These are phyloP conservation scores for Hippocampus comes DNA, from an alignment of 2,113 vertebrate species.

Conservation along the genomic window DNA sequence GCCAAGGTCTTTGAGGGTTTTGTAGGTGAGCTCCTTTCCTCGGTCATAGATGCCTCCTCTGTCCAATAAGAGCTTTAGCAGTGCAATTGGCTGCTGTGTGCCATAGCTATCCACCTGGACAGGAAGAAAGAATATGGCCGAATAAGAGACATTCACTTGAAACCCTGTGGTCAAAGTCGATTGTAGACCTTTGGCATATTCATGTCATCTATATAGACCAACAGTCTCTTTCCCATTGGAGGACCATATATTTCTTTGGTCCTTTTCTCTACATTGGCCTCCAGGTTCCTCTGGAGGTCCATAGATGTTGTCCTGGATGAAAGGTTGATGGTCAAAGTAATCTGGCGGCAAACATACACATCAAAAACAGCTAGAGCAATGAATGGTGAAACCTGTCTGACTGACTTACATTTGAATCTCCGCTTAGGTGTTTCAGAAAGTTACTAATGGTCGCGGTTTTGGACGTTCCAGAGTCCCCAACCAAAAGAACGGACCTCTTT, in stretches of 20 bases:
- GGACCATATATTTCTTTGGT: slow-evolving; percentile 90
- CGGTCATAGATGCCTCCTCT: slow-evolving; percentile 87
- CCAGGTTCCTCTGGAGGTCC: slow-evolving; percentile 91
- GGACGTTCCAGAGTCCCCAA: slow-evolving; percentile 93
- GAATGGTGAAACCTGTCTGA: neutral
- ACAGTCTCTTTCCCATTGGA: slow-evolving; percentile 85
- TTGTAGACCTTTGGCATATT: slow-evolving; percentile 89
- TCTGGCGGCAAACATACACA: slow-evolving; percentile 65
- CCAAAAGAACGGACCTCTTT: slow-evolving; percentile 84
- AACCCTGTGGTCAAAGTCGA: neutral
- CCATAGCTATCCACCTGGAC: slow-evolving; percentile 89
- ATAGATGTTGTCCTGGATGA: slow-evolving; percentile 94
- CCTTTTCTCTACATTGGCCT: slow-evolving; percentile 90
- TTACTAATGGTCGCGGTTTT: slow-evolving; percentile 93
- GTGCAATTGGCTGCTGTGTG: slow-evolving; percentile 92
- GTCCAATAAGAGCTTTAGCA: slow-evolving; percentile 89
- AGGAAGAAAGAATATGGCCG: neutral
- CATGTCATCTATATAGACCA: slow-evolving; percentile 95
- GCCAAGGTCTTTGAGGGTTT: slow-evolving; percentile 85
- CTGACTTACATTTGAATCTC: slow-evolving; percentile 74
- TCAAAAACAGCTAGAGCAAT: neutral
- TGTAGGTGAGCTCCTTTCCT: slow-evolving; percentile 88
- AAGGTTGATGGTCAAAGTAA: slow-evolving; percentile 84
- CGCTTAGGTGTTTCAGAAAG: slow-evolving; percentile 81
- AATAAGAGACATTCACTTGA: neutral